Base-by-base conservation (phyloP, 1,140 invertebrate genomes). In the Limonius californicus region DNA sequence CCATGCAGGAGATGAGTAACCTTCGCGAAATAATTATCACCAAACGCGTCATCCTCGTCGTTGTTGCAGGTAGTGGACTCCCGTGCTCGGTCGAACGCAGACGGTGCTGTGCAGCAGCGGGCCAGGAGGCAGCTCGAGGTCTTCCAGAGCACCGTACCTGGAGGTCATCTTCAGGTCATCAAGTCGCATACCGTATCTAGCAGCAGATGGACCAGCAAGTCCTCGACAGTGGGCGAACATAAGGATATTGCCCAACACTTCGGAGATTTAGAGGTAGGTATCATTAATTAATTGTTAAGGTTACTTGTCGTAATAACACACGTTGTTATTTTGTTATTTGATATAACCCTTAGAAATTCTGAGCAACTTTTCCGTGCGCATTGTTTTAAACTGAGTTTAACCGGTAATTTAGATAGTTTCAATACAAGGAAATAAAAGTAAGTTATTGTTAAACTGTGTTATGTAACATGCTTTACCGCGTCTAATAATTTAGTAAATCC, bases 81-180 rank as follows among this genome's bases (percentile, higher is more conserved):
- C 16, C 67, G 81, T 53, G 77, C 79, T 59, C 72, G 80, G n/a
- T 72, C 68, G 19, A 66, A 68, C 54, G 69, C 69, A 56, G 72
- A 76, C 63, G 75, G 75, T 54, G 68, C 66, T 54, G 60, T 73
- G 18, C 78, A 80, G 68, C 78, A 79, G 65, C 77, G 74, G 68
- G 78, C 80, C 66, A 79, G 78, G 63, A 78, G 80, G 68, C 79
- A 82, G 68, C 74, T 81, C 65, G 79, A 82, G 72, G 80, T 82
- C 56, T 76, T 81, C 61, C 77, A 80, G 65, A 74, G 76, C 42
- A 77, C 75, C 60, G 76, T 79, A 61, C 76, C 79, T 55, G 78
- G 77, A 59, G 79, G 78, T 57, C 74, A 75, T 57, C 70, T 82
- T 68, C 80, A 82, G 69, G 80, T 82, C 59, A 79, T 82, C 68